Conservation (phyloP, 2,888 invertebrate species). For the Elegia similella region DNA sequence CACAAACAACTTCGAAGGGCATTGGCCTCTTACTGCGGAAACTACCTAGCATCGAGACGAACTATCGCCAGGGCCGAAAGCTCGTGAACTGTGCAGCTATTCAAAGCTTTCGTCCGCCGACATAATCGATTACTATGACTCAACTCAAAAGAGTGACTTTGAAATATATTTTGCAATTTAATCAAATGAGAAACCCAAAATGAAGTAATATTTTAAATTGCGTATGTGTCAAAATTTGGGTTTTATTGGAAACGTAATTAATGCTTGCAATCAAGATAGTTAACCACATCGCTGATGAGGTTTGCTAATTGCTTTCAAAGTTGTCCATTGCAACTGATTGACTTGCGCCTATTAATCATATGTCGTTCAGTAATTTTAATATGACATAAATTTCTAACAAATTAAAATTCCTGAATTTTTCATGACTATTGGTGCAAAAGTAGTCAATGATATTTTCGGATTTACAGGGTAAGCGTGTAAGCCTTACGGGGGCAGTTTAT, state of each 20-base stretch:
- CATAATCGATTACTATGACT: constrained; percentile 13
- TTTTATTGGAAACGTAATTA: not conserved
- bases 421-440: not conserved
- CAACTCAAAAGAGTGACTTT: constrained; percentile 5
- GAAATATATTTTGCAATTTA: not conserved
- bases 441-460: not conserved
- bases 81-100: constrained; percentile 29
- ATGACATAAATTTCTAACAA: not conserved
- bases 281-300: not conserved
- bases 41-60: constrained; percentile 65
- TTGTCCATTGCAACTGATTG: not conserved
- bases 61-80: constrained; percentile 42
- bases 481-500: no score
- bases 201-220: not conserved
- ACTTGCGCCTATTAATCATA: not conserved
- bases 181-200: not conserved
- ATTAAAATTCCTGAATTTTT: not conserved
- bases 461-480: no score
- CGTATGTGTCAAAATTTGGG: not conserved
- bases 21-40: constrained; percentile 70
- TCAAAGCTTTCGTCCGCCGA: constrained; percentile 14
- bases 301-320: not conserved
- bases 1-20: constrained; percentile 78
- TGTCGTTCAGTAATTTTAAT: not conserved
- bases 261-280: not conserved